Percentiles rank a stretch among this genome's conserved stretches.
Conservation (phyloP, 2,888 invertebrate species). For the Hypolimnas misippus region DNA sequence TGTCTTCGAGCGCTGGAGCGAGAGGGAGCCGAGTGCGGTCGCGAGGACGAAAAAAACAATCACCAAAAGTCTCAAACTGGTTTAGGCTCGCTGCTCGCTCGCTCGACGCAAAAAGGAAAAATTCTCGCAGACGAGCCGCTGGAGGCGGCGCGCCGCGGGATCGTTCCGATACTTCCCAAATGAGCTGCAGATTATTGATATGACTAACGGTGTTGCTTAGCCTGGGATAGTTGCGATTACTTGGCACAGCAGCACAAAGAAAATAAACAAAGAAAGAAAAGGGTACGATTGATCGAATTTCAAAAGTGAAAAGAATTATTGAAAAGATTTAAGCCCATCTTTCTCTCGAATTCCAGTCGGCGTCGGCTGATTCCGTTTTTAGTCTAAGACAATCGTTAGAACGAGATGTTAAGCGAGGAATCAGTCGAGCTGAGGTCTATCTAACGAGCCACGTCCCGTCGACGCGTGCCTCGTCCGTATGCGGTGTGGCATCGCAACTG, state of each 20-base stretch:
- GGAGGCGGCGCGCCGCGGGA: constrained; percentile 53
- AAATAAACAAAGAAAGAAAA: constrained; percentile 35
- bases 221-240: constrained; percentile 49
- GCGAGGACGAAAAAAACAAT: constrained; percentile 76
- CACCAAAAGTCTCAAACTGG: constrained; percentile 77
- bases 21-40: constrained; percentile 55
- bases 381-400: constrained; percentile 23
- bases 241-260: constrained; percentile 44
- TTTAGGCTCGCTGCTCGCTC: constrained; percentile 70
- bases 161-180: constrained; percentile 59
- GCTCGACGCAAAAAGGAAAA: constrained; percentile 75
- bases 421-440: constrained; percentile 56
- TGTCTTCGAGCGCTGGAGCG: constrained; percentile 56
- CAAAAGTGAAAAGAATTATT: constrained; percentile 11
- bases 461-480: constrained; percentile 77
- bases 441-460: constrained; percentile 72
- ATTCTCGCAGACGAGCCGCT: constrained; percentile 62
- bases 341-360: constrained; percentile 57
- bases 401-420: constrained; percentile 48
- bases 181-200: constrained; percentile 61
- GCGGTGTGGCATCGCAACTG: constrained; percentile 80
- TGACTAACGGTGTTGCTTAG: constrained; percentile 54
- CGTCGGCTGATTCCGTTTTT: constrained; percentile 59
- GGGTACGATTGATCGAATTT: constrained; percentile 18
- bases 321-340: constrained; percentile 50